Base-by-base conservation (phyloP, 2,113 vertebrate species). In the Xyrauchen texanus region DNA sequence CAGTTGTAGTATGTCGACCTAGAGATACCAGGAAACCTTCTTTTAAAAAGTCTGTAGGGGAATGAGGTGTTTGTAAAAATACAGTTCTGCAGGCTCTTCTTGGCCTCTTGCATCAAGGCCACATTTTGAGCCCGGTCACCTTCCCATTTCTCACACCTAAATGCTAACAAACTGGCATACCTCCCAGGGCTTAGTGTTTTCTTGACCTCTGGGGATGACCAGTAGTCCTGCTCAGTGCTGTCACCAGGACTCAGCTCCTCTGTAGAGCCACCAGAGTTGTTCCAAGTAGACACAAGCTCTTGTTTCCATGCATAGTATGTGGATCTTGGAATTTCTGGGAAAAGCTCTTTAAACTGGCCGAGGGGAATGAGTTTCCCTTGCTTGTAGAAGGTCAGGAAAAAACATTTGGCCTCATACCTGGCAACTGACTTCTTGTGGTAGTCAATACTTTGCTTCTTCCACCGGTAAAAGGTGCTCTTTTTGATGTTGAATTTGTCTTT, bases 251-350 rank as follows among this genome's bases (percentile, higher is more conserved):
- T 93, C 0, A 86, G 84, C 83, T 93, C 91, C n/a, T 89, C 91
- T 0, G 87, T 78, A 0, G 90, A 90, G 0, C 90, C 87, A 0
- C 88, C 84, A 8, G 88, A 91, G 72, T 90, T 86, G 4, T 88
- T 91, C 3, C 94, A 93, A 5, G 91, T 86, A 65, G 88, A 90
- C 72, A 93, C 78, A 79, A 98, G 92, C 89, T 99, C 97, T 0
- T 99, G 96, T 85, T 99, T 99, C 97, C 97, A 99, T 82, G 97
- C 94, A 0, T 98, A 98, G 80, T 98, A 99, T 0, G 96, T 97
- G 0, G 97, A 99, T 4, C 96, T 91, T n/a, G 96, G 98, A 66
- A 98, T 95, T 68, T 98, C 95, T 0, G 97, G 97, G 86, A 98
- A 99, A 77, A 95, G 91, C 85, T 94, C 93, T 47, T 96, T 94